Evolutionary conservation across 2,888 invertebrate species (phyloP).

Genomic region (Aradus depressus): DNA sequence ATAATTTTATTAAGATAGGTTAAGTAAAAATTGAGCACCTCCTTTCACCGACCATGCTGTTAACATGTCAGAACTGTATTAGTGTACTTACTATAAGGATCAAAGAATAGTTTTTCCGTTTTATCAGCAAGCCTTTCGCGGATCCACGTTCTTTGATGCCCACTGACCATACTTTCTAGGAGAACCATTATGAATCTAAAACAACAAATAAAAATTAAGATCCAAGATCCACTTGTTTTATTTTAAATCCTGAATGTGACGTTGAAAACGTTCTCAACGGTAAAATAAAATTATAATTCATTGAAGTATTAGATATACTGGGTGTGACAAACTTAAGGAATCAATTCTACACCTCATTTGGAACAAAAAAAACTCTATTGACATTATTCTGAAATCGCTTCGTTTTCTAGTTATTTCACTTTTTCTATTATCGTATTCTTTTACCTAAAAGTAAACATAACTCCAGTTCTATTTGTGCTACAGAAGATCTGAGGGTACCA

Average conservation of each 20-base stretch:
- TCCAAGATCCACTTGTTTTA: constrained; percentile 3
- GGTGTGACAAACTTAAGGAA: neutral
- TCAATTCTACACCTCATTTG: neutral
- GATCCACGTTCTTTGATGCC: constrained; percentile 53
- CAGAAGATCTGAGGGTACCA: too few species aligned
- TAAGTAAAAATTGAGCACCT: too few species aligned
- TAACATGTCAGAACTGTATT: too few species aligned
- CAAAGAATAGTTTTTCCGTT: constrained; percentile 59
- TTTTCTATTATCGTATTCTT: too few species aligned
- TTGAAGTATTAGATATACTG: neutral
- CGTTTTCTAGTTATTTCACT: too few species aligned
- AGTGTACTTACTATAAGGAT: constrained; percentile 71
- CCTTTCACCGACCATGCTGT: too few species aligned
- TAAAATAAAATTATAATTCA: neutral
- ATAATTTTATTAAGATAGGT: too few species aligned
- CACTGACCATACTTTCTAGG: constrained; percentile 66
- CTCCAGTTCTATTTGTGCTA: too few species aligned
- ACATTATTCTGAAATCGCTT: too few species aligned
- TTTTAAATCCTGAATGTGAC: neutral
- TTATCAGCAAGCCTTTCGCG: constrained; percentile 68
- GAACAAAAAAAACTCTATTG: neutral
- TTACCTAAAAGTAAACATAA: too few species aligned
- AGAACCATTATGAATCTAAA: constrained; percentile 62
- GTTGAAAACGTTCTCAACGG: constrained; percentile 39
- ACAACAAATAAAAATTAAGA: constrained; percentile 29